Evolutionary conservation across 2,113 vertebrate genomes (phyloP), one percentile per base, ranked within the genome.

Genomic region (Tretioscincus oriximinensis): DNA sequence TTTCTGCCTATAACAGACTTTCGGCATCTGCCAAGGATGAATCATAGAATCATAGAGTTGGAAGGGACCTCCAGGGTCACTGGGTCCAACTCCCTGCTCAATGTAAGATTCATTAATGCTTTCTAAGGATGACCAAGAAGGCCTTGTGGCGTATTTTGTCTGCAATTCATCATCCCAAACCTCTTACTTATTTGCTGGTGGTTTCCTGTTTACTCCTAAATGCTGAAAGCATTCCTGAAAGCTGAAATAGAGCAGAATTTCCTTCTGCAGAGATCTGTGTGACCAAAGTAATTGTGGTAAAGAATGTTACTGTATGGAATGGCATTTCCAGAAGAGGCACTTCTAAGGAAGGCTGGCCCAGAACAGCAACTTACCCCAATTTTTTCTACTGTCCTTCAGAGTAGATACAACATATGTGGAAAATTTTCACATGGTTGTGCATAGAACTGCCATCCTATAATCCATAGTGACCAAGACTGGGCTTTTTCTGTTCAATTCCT

Each of bases 131-230:
- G 9, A 64, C n/a, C 54, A 72, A 61, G 58, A 49, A 28, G 26
- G 63, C n/a, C 29, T 47, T 7, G 20, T 49, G 14, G 21, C 10
- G 7, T 7, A 22, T 63, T 63, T 26, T 11, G 45, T 10, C 9
- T 63, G 67, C 29, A 3, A 41, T 20, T 29, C 67, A 22, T 79
- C 9, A 70, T 28, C 51, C 67, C 9, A 58, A 41, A 29, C 51
- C 9, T 71, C 58, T 63, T 41, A n/a, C 69, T 31, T 8, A 49
- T 2, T 80, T 47, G 31, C 35, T 41, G 58, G 77, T 18, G 66
- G 51, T 70, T 78, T 70, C 77, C 77, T 79, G 67, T 79, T 79
- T 70, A 70, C 31, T 70, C n/a, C n/a, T 31, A n/a, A 28, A 21
- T 67, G 66, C 54, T 26, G 28, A 45, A 63, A 63, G 35, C 54